A percentile compares a stretch with the other conserved stretches of the same genome.
Evolutionary conservation across 2,888 invertebrate species (phyloP).

Genomic region (Standfussiana lucernea): DNA sequence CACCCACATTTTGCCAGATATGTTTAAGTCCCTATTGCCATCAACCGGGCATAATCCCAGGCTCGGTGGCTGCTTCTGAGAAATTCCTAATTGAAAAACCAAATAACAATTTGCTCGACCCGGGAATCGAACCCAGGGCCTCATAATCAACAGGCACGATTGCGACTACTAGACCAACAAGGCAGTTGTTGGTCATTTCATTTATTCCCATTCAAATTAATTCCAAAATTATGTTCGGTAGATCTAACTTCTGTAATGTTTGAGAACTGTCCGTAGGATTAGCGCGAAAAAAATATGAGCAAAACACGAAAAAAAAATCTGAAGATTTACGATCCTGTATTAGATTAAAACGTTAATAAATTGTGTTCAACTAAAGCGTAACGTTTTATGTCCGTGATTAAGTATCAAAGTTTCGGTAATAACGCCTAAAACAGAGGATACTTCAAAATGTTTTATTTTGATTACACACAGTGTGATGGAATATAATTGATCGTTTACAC

Average conservation of each 20-base stretch:
- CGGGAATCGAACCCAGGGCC: no score
- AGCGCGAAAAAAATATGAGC: slow-evolving; percentile 34
- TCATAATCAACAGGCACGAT: no score
- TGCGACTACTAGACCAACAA: no score
- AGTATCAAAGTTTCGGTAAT: slow-evolving; percentile 64
- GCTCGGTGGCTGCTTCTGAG: no score
- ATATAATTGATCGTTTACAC: slow-evolving; percentile 52
- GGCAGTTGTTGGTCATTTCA: no score
- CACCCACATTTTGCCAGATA: no score
- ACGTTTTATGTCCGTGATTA: slow-evolving; percentile 64
- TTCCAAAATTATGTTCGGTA: slow-evolving; percentile 4
- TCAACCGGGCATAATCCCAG: no score
- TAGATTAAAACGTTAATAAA: slow-evolving; percentile 68
- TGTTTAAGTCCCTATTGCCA: no score
- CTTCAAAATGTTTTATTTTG: slow-evolving; percentile 63
- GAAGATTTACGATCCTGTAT: slow-evolving; percentile 62
- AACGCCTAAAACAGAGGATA: slow-evolving; percentile 55
- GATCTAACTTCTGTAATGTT: slow-evolving; percentile 26
- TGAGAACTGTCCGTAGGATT: slow-evolving; percentile 34
- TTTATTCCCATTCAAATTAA: slow-evolving; percentile 17
- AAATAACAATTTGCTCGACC: no score
- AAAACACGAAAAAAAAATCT: slow-evolving; percentile 50
- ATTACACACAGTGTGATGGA: slow-evolving; percentile 45
- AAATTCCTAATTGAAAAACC: no score
- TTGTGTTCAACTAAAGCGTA: slow-evolving; percentile 60